Conservation (phyloP, 2,113 vertebrate genomes). For the Agapornis roseicollis region DNA sequence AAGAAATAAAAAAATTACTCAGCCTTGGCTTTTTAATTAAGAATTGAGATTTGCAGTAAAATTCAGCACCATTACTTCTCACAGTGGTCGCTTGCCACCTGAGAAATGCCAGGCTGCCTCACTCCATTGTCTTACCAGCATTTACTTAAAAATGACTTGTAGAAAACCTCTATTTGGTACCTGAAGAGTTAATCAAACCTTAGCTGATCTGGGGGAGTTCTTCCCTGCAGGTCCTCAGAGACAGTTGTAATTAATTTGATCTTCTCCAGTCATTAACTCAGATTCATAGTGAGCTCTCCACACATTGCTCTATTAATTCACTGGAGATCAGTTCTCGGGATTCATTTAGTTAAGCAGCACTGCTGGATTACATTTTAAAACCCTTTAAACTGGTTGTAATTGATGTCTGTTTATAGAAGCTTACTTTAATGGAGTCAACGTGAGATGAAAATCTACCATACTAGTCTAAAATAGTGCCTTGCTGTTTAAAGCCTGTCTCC, state of each 20-base stretch:
- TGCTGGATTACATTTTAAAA: conserved; percentile 83
- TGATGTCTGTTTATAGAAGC: conserved; percentile 84
- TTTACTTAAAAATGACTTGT: background rate
- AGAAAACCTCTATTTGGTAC: conserved; percentile 23
- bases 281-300: conserved; percentile 72
- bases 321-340: conserved; percentile 78
- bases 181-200: conserved; percentile 73
- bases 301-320: conserved; percentile 81
- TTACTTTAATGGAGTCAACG: conserved; percentile 79
- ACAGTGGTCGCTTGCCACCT: background rate
- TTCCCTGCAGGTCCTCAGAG: conserved; percentile 75
- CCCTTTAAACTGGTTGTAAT: conserved; percentile 84
- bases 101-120: background rate
- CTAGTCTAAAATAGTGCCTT: conserved; percentile 38
- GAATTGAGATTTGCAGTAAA: background rate
- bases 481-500: conserved; percentile 47
- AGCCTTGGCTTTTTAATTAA: background rate
- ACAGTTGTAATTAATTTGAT: conserved; percentile 84
- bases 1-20: background rate
- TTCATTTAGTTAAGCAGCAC: conserved; percentile 84
- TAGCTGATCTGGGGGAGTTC: conserved; percentile 69
- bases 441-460: conserved; percentile 67
- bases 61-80: background rate
- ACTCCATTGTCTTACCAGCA: background rate
- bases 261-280: conserved; percentile 82